These are phyloP conservation scores for Calliopsis andreniformis DNA, from an alignment of 1,140 invertebrate genomes.

Conservation along the genomic window DNA sequence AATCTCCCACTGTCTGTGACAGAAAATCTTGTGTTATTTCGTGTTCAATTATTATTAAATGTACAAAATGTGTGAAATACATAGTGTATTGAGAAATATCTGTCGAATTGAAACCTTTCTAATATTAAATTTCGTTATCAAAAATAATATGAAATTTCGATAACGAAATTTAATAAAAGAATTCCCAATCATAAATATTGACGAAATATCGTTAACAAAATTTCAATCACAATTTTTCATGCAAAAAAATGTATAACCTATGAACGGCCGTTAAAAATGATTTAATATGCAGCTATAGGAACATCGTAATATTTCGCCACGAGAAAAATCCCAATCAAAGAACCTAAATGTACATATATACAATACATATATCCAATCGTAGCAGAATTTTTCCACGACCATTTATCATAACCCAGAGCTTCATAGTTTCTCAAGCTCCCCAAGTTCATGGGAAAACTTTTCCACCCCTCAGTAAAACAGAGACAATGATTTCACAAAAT, in stretches of 20 bases:
- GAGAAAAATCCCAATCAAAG: slow-evolving; percentile 29
- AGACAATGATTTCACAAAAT: neutral
- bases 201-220: slow-evolving; percentile 25
- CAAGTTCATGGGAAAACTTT: too few species aligned
- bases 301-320: slow-evolving; percentile 15
- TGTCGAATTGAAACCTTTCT: too few species aligned
- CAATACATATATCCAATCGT: too few species aligned
- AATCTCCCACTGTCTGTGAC: neutral
- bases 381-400: too few species aligned
- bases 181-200: slow-evolving; percentile 28
- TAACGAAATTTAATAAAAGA: slow-evolving; percentile 29
- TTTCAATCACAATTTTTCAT: neutral
- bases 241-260: neutral
- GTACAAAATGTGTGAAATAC: neutral
- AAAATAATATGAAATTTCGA: too few species aligned
- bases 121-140: too few species aligned
- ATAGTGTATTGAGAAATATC: too few species aligned
- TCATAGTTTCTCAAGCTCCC: too few species aligned
- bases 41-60: neutral
- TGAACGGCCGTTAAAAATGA: slow-evolving; percentile 27
- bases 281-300: slow-evolving; percentile 16
- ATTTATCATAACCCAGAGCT: too few species aligned
- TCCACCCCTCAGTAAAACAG: too few species aligned
- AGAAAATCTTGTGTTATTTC: neutral
- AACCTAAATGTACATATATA: too few species aligned